Evolutionary conservation across 2,797 vertebrate species (phyloP).

Genomic region (Oophaga sylvatica): DNA sequence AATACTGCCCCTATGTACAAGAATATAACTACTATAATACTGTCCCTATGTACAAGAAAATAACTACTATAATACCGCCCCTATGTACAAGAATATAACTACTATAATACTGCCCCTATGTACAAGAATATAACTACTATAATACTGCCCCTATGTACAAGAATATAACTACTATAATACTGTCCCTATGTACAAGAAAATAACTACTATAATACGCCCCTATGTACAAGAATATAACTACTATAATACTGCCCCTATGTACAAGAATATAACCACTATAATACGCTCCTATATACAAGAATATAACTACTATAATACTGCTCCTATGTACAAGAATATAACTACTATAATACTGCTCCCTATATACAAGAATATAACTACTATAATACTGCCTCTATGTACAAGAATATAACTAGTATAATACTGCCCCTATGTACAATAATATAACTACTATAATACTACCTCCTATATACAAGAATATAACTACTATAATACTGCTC

Average conservation of each 20-base stretch:
- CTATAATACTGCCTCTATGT: constrained; percentile 3
- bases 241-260: constrained; percentile 6
- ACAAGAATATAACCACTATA: too few relatives aligned
- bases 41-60: background rate
- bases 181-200: background rate
- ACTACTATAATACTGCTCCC: constrained; percentile 6
- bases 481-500: constrained; percentile 6
- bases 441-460: constrained; percentile 7
- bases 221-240: background rate
- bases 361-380: background rate
- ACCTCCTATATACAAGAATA: background rate
- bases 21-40: constrained; percentile 3
- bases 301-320: constrained; percentile 7
- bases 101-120: constrained; percentile 6
- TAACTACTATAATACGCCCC: too few relatives aligned
- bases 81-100: background rate
- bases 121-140: too few relatives aligned
- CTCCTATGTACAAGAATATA: background rate
- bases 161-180: constrained; percentile 3
- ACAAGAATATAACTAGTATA: too few relatives aligned
- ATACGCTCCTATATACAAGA: too few relatives aligned
- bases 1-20: too few relatives aligned
- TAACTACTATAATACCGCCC: too few relatives aligned
- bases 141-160: too few relatives aligned
- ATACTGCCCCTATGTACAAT: too few relatives aligned